Evolutionary conservation across 2,888 invertebrate species (phyloP).

Genomic region (Sesia apiformis): DNA sequence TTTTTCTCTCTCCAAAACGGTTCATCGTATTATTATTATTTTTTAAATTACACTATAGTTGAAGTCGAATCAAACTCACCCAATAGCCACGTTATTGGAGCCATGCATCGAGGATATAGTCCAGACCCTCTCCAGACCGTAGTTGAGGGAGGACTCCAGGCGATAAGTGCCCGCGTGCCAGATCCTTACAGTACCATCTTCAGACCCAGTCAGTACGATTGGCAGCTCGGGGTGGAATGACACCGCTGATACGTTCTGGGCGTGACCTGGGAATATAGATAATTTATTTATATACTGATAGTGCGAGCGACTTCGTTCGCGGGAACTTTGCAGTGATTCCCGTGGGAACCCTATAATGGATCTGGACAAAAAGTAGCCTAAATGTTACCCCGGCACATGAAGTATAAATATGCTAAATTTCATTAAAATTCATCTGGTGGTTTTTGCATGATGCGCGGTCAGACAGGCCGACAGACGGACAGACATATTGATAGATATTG

Average conservation of each 20-base stretch:
- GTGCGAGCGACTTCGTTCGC: no score
- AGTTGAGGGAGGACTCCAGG: conserved; percentile 96
- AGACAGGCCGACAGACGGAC: no score
- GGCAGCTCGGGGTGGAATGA: conserved; percentile 99
- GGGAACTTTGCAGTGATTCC: no score
- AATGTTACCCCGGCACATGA: no score
- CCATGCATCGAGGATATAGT: conserved; percentile 94
- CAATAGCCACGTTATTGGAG: conserved; percentile 96
- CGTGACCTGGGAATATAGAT: conserved; percentile 78
- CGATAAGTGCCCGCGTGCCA: conserved; percentile 99
- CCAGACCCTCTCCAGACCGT: conserved; percentile 99
- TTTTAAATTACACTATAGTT: neutral
- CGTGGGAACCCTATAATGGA: no score
- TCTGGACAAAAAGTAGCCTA: no score
- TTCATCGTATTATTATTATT: neutral
- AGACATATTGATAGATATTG: no score
- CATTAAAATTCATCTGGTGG: no score
- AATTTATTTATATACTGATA: no score
- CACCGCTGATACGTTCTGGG: conserved; percentile 96
- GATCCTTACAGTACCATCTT: conserved; percentile 97
- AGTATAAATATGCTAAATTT: no score
- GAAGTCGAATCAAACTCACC: conserved; percentile 57
- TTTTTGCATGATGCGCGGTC: no score
- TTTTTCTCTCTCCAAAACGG: neutral
- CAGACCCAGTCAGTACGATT: conserved; percentile 96